Evolutionary conservation across 30 jellyfish, hydroid and myxozoan species (phyloP), one percentile per base, ranked within the genome.

Genomic region (Clytia hemisphaerica): DNA sequence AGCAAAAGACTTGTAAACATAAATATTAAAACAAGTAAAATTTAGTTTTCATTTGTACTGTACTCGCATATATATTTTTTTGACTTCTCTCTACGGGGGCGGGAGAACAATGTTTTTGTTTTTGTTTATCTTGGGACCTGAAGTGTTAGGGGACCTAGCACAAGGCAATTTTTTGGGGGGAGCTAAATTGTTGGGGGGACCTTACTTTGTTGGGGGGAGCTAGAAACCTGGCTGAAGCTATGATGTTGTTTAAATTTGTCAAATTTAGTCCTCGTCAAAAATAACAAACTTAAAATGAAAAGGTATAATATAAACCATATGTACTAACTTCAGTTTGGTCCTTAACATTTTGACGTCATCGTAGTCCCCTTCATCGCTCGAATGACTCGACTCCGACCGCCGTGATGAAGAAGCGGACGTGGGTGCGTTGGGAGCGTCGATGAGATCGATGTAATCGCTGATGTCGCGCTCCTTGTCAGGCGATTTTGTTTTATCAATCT

Each of bases 331-430:
- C 19, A 84, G 82, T 36, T 84, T 84, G 6, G 83, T 65, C 59
- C 76, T 84, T 33, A 84, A 49, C 49, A 76, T 89, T 51, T 84
- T 84, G 68, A 84, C 62, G 28, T 68, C 80, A 29, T 84, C 95
- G 32, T 84, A 65, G 45, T 84, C 95, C 0, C 78, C 78, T 35
- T 65, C 78, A 19, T 32, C 44, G 37, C 78, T 65, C 18, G 78
- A 65, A 35, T 65, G 78, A 44, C 78, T 65, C 2, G 78, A 65
- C n/a, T 48, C 78, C 4, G 78, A 65, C 25, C 61, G 67, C 4
- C 64, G 78, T 4, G 70, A 57, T 22, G 73, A 16, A 65, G n/a
- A n/a, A n/a, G n/a, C n/a, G n/a, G n/a, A n/a, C n/a, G n/a, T n/a
- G n/a, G n/a, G n/a, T n/a, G n/a, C n/a, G n/a, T 45, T 28, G 22